Evolutionary conservation across 1,140 invertebrate genomes (phyloP), one percentile per base, ranked within the genome.

Genomic region (Drosophila auraria): DNA sequence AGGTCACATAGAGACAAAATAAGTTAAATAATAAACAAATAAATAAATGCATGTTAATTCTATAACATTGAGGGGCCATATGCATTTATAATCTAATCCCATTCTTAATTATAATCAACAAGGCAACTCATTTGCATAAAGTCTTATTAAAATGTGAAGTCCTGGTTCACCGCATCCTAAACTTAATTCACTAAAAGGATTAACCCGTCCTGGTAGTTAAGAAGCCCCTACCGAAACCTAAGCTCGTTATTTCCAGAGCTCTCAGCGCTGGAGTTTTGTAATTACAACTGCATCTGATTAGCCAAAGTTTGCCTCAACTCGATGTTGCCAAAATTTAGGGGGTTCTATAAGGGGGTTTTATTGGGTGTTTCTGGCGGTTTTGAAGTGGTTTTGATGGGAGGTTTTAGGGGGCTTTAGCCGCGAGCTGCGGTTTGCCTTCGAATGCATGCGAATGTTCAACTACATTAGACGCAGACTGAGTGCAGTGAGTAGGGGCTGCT

Each of bases 211-310:
- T 44, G 36, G 20, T 33, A 51, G 25, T 38, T 23, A 17, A 3
- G n/a, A 33, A 7, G 11, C 50, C 14, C 9, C 20, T n/a, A 3
- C 5, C 17, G 25, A 44, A 42, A 53, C 53, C 64, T 36, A 25
- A 42, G 30, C 53, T 66, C 42, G 23, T 60, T 50, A 33, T 42
- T 45, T 30, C 17, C 8, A 9, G 2, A 38, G 45, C 23, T 65
- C n/a, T 50, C 27, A 59, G 40, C 60, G 38, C 69, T 42, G 64
- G 78, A 70, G 82, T 71, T 80, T 71, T 72, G 64, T 84, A 89
- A 87, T 87, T 87, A 82, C 54, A 87, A 80, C 51, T 80, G 80
- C 80, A 76, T 51, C 79, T 87, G 76, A 82, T 86, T 89, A 87
- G 66, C 66, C 27, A 42, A 78, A 78, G 56, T 78, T 78, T 60